Conservation (phyloP, 1,140 invertebrate genomes). For the Zaprionus davidi region DNA sequence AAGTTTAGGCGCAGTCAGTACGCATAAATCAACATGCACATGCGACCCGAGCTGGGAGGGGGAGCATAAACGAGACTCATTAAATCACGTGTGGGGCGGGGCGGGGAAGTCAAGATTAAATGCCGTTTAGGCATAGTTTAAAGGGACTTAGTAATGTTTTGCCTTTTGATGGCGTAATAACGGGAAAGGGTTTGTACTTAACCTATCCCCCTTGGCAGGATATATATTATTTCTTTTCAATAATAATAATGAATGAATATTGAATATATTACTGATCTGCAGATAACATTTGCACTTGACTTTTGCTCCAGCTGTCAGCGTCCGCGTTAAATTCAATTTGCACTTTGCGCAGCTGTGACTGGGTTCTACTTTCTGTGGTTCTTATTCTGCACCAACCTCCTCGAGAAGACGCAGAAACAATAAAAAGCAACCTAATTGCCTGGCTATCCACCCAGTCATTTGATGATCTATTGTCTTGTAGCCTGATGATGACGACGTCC, state of each 20-base stretch:
- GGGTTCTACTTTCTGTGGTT: constrained; percentile 8
- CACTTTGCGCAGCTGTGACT: constrained; percentile 14
- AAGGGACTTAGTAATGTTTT: neutral
- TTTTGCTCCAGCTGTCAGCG: neutral
- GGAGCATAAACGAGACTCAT: constrained; percentile 34
- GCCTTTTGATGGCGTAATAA: neutral
- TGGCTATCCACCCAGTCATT: constrained; percentile 26
- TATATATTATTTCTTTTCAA: neutral
- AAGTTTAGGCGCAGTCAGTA: constrained; percentile 65
- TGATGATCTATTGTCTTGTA: constrained; percentile 52
- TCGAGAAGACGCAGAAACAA: constrained; percentile 25
- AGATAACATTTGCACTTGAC: constrained; percentile 1
- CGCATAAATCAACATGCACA: constrained; percentile 63
- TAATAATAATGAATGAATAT: too few relatives aligned
- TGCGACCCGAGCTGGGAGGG: neutral
- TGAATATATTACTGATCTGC: neutral
- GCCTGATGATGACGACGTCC: constrained; percentile 19
- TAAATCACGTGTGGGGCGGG: constrained; percentile 62
- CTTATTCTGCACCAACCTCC: constrained; percentile 23
- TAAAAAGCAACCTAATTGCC: constrained; percentile 50
- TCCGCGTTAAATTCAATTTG: constrained; percentile 69
- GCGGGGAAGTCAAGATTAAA: constrained; percentile 32
- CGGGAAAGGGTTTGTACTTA: neutral
- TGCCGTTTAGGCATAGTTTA: constrained; percentile 42
- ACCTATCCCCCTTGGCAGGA: neutral